Conservation (phyloP, 1,140 invertebrate genomes). For the Belonocnema kinseyi region DNA sequence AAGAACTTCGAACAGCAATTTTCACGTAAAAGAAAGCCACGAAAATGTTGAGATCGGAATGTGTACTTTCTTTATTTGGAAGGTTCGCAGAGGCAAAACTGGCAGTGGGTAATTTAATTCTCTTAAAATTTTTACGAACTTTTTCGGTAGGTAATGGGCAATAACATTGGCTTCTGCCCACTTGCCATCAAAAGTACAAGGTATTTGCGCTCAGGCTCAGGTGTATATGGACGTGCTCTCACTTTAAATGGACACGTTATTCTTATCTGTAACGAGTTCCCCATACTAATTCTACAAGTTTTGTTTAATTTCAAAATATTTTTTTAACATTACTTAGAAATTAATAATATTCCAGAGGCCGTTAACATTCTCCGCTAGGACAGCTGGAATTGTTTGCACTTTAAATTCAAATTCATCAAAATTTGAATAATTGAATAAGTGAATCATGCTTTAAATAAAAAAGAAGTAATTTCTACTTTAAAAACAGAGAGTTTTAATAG, state of each 20-base stretch:
- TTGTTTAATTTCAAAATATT: too few species aligned
- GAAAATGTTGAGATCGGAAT: background rate
- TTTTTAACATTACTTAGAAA: too few species aligned
- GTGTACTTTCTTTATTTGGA: constrained; percentile 20
- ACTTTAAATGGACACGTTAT: constrained; percentile 20
- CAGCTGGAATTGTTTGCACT: too few species aligned
- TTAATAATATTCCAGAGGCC: too few species aligned
- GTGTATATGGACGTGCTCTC: constrained; percentile 30
- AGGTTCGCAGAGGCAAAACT: constrained; percentile 11
- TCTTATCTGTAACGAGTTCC: background rate
- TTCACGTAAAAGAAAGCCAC: constrained; percentile 4
- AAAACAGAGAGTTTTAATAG: too few species aligned
- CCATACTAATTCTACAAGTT: constrained; percentile 6
- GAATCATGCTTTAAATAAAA: too few species aligned
- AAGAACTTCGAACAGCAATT: constrained; percentile 3
- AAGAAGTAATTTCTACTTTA: too few species aligned
- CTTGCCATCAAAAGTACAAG: too few species aligned
- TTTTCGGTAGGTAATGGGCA: constrained; percentile 17
- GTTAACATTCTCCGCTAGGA: too few species aligned
- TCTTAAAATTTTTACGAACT: constrained; percentile 7
- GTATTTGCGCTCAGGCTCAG: background rate
- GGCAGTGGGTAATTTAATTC: constrained; percentile 17
- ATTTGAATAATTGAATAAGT: too few species aligned
- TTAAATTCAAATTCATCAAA: too few species aligned
- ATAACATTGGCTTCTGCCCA: constrained; percentile 14